phyloP scores from a whole-genome alignment of 2,888 invertebrate genomes.

The Drymonia ruficornis region DNA sequence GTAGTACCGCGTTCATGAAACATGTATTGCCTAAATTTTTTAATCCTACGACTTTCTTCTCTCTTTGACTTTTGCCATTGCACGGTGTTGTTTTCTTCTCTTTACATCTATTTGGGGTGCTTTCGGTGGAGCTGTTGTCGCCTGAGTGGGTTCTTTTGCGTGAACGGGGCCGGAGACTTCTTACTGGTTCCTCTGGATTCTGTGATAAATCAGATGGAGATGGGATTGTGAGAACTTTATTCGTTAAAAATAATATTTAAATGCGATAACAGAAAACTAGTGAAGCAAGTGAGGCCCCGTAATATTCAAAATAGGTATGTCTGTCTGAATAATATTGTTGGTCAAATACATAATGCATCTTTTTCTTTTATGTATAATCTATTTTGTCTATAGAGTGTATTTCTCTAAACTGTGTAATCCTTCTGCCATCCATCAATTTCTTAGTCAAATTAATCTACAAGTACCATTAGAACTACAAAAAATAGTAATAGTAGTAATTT shows the following conservation, averaged over 20 bases:
- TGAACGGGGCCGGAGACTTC: slow-evolving; percentile 85
- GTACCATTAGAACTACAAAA: no score
- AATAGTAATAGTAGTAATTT: no score
- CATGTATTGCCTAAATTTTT: slow-evolving; percentile 94
- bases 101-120: slow-evolving; percentile 61
- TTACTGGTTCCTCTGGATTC: slow-evolving; percentile 78
- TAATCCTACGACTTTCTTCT: slow-evolving; percentile 88
- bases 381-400: no score
- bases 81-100: slow-evolving; percentile 64
- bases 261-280: no score
- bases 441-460: no score
- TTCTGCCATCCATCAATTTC: no score
- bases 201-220: slow-evolving; percentile 30
- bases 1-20: slow-evolving; percentile 94
- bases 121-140: slow-evolving; percentile 82
- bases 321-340: not conserved
- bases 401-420: no score
- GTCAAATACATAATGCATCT: not conserved
- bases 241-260: no score
- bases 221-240: no score
- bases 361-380: no score
- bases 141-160: slow-evolving; percentile 85
- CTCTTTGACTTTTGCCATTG: slow-evolving; percentile 81
- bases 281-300: no score
- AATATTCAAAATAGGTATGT: not conserved